Evolutionary conservation across 2,888 invertebrate genomes (phyloP), one percentile per base, ranked within the genome.

Genomic region (Nyleta sp.): DNA sequence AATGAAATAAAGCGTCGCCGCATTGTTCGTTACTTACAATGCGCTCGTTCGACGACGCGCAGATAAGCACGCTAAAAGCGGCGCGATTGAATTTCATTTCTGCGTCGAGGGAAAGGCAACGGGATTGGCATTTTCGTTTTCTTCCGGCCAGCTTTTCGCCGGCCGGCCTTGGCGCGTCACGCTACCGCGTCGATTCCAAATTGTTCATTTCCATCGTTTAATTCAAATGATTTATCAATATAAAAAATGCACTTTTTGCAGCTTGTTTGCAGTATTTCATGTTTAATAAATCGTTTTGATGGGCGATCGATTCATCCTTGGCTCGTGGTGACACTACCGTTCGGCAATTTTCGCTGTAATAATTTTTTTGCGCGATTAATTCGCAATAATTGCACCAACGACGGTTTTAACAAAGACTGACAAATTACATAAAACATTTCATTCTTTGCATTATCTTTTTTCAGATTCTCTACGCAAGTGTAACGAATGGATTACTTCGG

Each of bases 1-100:
- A 60, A 68, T 75, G 68, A 75, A 75, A 59, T 75, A 55, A 53
- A 64, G 22, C 33, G 13, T 67, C 55, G 20, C 42, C 11, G 33
- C 50, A 64, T 73, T 65, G 65, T 65, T 48, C 57, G 46, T 17
- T 48, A 17, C 24, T 46, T 52, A 48, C 20, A 44, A 52, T 57
- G 28, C 35, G 13, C 33, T 42, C 35, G 40, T 40, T 50, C 42
- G 35, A 33, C 33, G 33, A 24, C 33, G 44, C 35, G 4, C 10
- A 17, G 44, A 65, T 46, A 35, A 46, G 13, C 35, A 3, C 38
- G 48, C 38, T 33, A n/a, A 68, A 59, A 57, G 33, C 22, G 13
- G n/a, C 20, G 20, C 40, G 17, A 44, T 22, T 67, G 44, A 53
- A 64, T 53, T 67, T 55, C 42, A 64, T 40, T 50, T 52, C 20